Base-by-base conservation (phyloP, 2,113 vertebrate genomes). In the Lucifuga dentata region DNA sequence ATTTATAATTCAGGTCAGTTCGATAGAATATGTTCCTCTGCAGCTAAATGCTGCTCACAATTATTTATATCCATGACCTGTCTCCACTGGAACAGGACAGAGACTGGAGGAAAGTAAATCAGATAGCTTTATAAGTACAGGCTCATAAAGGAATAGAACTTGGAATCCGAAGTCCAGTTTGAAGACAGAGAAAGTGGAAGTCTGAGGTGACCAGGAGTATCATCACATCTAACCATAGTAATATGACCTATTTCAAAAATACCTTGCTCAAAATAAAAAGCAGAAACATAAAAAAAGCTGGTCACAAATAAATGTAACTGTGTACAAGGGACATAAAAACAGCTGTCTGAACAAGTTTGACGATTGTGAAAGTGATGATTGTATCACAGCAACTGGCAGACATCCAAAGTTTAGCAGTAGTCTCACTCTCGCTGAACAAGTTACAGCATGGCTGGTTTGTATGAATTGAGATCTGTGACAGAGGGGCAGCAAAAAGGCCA, bases 351-450 rank as follows among this genome's bases (percentile, higher is more conserved):
- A 41, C 9, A 43, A 57, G 39, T n/a, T 50, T 45, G 56, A 53
- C 65, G 17, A 39, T 51, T 68, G 51, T 65, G 21, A 43, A 71
- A 78, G 50, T 20, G 19, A 46, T 36, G 35, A 68, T 39, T 52
- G 80, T 82, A 80, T 76, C 80, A 72, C 78, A 80, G 78, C 81
- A 86, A 80, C 76, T 71, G 64, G 59, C 73, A 75, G 52, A 24
- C 3, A 29, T 81, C 73, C 76, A 82, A 73, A 72, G 55, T 73
- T 64, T 40, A 39, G 35, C 24, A 71, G 61, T 17, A 29, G 48
- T 68, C 40, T 56, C 45, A 36, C 61, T 61, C 68, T 48, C 45
- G 58, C 11, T 44, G 43, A 65, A 76, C 62, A 45, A 1, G 35
- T 17, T 59, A 41, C 48, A 29, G 50, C 46, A 19, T 41, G 57